Percentiles rank a stretch among this genome's conserved stretches.
phyloP scores from a whole-genome alignment of 2,888 invertebrate species.

The Tenodera sinensis region DNA sequence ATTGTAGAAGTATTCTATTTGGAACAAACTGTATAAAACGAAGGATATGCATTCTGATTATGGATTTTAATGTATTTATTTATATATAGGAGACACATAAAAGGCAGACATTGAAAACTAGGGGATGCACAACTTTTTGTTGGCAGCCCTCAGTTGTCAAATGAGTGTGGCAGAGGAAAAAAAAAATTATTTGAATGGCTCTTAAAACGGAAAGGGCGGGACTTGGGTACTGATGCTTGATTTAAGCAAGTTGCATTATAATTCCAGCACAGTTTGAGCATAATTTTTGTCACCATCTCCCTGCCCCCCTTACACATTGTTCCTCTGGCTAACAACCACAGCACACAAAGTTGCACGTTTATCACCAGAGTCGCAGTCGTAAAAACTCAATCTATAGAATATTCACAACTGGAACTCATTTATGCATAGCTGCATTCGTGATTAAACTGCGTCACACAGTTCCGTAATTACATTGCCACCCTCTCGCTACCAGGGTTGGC shows the following conservation, averaged over 20 bases:
- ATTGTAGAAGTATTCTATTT: too few species aligned
- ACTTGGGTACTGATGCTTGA: not conserved
- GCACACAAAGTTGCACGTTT: not conserved
- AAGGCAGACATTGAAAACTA: not conserved
- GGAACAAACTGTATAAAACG: too few species aligned
- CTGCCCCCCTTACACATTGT: not conserved
- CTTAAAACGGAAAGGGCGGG: not conserved
- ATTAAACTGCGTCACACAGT: not conserved
- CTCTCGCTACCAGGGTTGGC: not conserved
- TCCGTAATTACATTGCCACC: not conserved
- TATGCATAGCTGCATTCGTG: conserved; percentile 6
- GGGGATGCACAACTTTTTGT: not conserved
- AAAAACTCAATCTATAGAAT: not conserved
- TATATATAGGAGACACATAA: not conserved
- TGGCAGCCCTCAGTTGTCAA: not conserved
- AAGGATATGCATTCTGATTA: too few species aligned
- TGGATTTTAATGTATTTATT: not conserved
- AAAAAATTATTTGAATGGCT: not conserved
- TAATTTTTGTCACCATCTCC: not conserved
- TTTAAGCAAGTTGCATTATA: not conserved
- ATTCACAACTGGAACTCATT: not conserved
- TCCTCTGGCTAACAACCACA: not conserved
- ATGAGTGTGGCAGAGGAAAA: not conserved
- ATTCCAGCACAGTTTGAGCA: not conserved
- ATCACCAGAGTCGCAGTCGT: not conserved